A percentile compares a stretch with the other conserved stretches of the same genome.
phyloP scores from a whole-genome alignment of 2,797 vertebrate genomes.

The Molossus molossus region DNA sequence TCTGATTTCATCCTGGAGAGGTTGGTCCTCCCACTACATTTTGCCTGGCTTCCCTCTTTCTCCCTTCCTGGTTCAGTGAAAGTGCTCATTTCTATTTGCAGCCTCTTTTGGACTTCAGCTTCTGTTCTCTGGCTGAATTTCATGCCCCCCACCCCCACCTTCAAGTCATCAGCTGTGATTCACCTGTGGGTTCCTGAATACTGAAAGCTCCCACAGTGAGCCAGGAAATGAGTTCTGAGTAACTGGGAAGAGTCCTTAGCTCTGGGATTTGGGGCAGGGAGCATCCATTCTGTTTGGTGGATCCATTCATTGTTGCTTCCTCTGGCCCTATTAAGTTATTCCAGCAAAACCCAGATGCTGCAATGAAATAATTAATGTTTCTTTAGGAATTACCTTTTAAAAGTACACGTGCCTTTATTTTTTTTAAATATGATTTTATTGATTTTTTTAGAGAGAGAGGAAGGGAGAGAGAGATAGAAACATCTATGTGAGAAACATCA shows the following conservation, averaged over 20 bases:
- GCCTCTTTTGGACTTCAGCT: conserved; percentile 23
- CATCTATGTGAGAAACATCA: no score
- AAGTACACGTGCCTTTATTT: not conserved
- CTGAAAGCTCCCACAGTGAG: not conserved
- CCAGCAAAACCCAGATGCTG: not conserved
- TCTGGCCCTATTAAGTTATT: not conserved
- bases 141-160: not conserved
- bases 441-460: no score
- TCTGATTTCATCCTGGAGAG: not conserved
- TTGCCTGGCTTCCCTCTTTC: not conserved
- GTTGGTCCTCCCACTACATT: not conserved
- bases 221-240: not conserved
- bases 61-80: not conserved
- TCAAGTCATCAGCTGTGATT: not conserved
- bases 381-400: conserved; percentile 34
- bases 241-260: not conserved
- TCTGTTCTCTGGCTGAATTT: not conserved
- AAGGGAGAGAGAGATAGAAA: no score
- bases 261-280: not conserved
- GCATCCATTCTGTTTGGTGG: not conserved
- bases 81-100: not conserved
- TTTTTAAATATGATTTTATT: no score
- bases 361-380: conserved; percentile 45
- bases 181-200: not conserved
- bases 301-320: not conserved